A percentile compares a stretch with the other conserved stretches of the same genome.
Evolutionary conservation across 1,140 invertebrate genomes (phyloP).

Genomic region (Aphaenogaster rudis): DNA sequence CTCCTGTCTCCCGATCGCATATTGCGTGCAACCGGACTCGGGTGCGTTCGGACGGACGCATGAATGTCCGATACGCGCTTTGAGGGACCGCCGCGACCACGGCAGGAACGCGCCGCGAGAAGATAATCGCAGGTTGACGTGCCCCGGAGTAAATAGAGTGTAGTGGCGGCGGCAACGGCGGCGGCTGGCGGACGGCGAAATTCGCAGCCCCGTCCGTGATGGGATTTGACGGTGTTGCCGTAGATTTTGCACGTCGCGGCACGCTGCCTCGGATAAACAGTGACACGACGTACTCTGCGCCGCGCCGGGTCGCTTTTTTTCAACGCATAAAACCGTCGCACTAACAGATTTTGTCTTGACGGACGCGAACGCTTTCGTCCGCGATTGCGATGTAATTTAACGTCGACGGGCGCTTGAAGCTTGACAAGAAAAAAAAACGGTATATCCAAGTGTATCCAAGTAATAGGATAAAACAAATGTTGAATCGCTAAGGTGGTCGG

Average conservation of each 20-base stretch:
- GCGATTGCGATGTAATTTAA: constrained; percentile 6
- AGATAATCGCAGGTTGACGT: constrained; percentile 58
- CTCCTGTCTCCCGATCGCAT: constrained; percentile 28
- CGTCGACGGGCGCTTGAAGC: not conserved
- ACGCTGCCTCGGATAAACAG: constrained; percentile 37
- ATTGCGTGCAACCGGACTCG: constrained; percentile 51
- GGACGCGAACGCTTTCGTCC: not conserved
- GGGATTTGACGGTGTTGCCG: constrained; percentile 69
- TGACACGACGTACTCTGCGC: constrained; percentile 23
- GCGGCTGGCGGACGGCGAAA: constrained; percentile 52
- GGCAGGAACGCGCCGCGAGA: constrained; percentile 63
- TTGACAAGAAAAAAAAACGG: not conserved
- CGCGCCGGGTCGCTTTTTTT: constrained; percentile 21
- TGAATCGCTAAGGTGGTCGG: not conserved
- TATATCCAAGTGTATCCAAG: not conserved
- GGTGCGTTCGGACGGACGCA: constrained; percentile 36
- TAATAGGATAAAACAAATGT: constrained; percentile 16
- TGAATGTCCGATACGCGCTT: constrained; percentile 60
- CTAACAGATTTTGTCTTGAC: constrained; percentile 12
- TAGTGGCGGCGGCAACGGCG: not conserved
- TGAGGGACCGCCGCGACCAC: constrained; percentile 46
- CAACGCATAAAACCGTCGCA: constrained; percentile 13
- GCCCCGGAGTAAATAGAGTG: constrained; percentile 33
- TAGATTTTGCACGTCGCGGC: constrained; percentile 62
- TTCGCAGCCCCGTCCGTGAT: constrained; percentile 70